These are phyloP conservation scores for Andricus quercusramuli DNA, from an alignment of 2,888 invertebrate genomes.

Conservation along the genomic window DNA sequence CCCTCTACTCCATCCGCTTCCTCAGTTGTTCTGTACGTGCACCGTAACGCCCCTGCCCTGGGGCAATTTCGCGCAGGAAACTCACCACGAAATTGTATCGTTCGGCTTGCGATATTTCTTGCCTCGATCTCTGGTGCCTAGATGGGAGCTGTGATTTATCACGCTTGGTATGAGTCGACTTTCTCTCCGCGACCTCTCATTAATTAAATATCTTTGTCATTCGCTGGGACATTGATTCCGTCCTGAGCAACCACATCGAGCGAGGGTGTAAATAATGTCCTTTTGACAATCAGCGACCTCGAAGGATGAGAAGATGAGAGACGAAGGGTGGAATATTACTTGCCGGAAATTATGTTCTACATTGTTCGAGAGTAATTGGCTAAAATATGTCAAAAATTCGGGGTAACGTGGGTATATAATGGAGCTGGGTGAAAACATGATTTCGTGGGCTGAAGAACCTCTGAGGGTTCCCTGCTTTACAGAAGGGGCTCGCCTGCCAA, in stretches of 20 bases:
- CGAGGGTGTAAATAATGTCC: not conserved
- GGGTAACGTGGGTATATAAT: not conserved
- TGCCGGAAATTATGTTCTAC: slow-evolving; percentile 9
- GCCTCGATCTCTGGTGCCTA: not conserved
- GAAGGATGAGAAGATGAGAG: not conserved
- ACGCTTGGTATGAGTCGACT: slow-evolving; percentile 12
- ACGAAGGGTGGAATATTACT: not conserved
- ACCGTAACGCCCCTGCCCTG: not conserved
- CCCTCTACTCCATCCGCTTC: not conserved
- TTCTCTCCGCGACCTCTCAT: slow-evolving; percentile 8
- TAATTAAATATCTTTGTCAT: slow-evolving; percentile 36
- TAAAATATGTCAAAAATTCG: slow-evolving; percentile 9
- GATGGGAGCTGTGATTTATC: slow-evolving; percentile 18
- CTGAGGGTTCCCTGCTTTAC: not conserved
- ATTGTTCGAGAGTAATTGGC: not conserved
- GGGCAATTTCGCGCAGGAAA: slow-evolving; percentile 14
- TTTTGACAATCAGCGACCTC: not conserved
- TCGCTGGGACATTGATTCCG: not conserved
- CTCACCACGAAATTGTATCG: slow-evolving; percentile 23
- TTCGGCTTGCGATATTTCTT: slow-evolving; percentile 27
- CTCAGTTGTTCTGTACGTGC: not conserved
- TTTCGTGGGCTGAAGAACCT: not conserved
- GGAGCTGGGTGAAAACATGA: not conserved
- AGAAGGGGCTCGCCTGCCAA: not conserved
- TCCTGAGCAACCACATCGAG: not conserved